Evolutionary conservation across 2,797 vertebrate genomes (phyloP), one percentile per base, ranked within the genome.

Genomic region (Cirrhinus mrigala): DNA sequence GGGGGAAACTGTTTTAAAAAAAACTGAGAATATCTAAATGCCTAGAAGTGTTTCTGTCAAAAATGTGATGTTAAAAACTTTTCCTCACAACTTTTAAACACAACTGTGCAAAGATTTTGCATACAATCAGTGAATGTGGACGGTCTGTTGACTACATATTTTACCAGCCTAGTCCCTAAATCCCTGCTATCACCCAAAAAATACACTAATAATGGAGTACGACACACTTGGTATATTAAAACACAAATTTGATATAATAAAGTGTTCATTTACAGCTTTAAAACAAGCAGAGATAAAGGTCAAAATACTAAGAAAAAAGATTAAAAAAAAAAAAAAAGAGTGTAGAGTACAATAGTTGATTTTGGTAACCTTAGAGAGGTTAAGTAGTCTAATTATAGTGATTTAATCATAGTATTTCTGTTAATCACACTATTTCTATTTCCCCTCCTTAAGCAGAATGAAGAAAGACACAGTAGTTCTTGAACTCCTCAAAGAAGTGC

Each of bases 401-500:
- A 22, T 75, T 64, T 20, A 52, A 64, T 66, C 7, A 20, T 44
- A 44, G 40, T 44, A 44, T 44, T 44, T 44, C 44, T 75, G 15
- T 37, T 60, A 7, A 64, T 9, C 3, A 71, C 10, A n/a, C 7
- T 3, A 15, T 56, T 54, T 60, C 37, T 37, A 12, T 16, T 58
- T 44, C 50, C 46, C 40, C 16, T 24, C 44, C 29, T 70, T 86
- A 96, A 12, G 94, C 92, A 0, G 93, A 94, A 91, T 96, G 96
- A 82, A 93, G 91, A 16, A 95, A 96, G 50, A 96, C 91, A 58
- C 87, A 92, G 73, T 96, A 52, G 79, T 91, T 94, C 22, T 94
- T 94, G 69, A 93, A 91, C 73, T 93, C 87, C 82, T 93, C 92
- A 95, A 94, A 96, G 92, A 94, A 96, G 89, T 96, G 94, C 8